A percentile compares a stretch with the other conserved stretches of the same genome.
These are phyloP conservation scores for Drosophila vallismaia DNA, from an alignment of 2,888 invertebrate species.

Conservation along the genomic window DNA sequence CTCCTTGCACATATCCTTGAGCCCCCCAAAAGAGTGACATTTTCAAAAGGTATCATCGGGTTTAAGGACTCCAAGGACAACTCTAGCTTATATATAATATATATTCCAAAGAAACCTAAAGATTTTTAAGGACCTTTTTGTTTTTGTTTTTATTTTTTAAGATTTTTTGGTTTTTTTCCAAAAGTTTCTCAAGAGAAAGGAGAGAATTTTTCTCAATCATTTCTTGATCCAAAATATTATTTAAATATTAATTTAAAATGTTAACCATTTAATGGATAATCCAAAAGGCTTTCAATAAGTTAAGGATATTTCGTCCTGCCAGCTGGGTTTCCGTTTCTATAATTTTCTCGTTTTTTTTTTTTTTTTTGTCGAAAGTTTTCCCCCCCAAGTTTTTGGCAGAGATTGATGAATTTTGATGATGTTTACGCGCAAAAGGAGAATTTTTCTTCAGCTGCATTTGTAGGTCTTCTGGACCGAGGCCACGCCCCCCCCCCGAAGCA, in stretches of 20 bases:
- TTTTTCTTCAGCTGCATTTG: conserved; percentile 55
- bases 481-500: background rate
- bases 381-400: conserved; percentile 81
- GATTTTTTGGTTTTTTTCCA: too few species aligned
- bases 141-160: too few species aligned
- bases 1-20: too few species aligned
- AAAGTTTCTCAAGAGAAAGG: too few species aligned
- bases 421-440: conserved; percentile 76
- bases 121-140: too few species aligned
- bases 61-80: too few species aligned
- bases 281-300: background rate
- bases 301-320: background rate
- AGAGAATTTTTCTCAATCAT: too few species aligned
- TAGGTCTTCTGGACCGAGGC: conserved; percentile 16
- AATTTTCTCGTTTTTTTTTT: background rate
- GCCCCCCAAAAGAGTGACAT: too few species aligned
- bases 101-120: too few species aligned
- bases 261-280: background rate
- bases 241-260: background rate
- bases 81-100: too few species aligned
- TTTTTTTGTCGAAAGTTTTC: conserved; percentile 57
- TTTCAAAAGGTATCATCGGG: too few species aligned
- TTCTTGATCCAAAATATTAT: too few species aligned
- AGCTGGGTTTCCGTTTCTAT: background rate
- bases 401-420: conserved; percentile 83